These are phyloP conservation scores for Eretmocerus hayati DNA, from an alignment of 2,888 invertebrate genomes.

Conservation along the genomic window DNA sequence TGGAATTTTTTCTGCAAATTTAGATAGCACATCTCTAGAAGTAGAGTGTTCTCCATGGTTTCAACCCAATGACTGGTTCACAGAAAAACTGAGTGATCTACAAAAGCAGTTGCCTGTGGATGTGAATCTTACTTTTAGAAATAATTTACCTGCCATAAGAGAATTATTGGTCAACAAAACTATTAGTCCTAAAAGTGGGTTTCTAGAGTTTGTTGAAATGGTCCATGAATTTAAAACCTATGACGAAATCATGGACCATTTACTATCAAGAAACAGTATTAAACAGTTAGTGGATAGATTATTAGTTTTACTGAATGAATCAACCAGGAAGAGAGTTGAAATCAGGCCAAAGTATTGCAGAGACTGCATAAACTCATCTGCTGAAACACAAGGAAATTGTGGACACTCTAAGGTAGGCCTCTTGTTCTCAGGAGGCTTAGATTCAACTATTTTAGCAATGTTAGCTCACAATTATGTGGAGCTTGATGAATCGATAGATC, in stretches of 20 bases:
- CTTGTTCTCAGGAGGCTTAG: conserved; percentile 93
- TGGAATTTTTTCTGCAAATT: conserved; percentile 53
- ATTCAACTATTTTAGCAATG: conserved; percentile 85
- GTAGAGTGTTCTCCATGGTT: conserved; percentile 48
- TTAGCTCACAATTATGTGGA: conserved; percentile 67
- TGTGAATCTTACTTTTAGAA: conserved; percentile 34
- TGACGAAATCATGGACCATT: conserved; percentile 42
- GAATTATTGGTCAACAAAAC: conserved; percentile 6
- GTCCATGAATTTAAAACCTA: conserved; percentile 35
- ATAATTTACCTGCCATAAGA: conserved; percentile 22
- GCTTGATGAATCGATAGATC: conserved; percentile 67
- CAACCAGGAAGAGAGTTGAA: conserved; percentile 55
- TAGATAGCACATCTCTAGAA: conserved; percentile 37
- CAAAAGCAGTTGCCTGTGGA: conserved; percentile 36
- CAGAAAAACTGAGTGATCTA: conserved; percentile 39
- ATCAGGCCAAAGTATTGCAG: conserved; percentile 60
- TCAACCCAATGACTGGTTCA: conserved; percentile 38
- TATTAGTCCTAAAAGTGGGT: conserved; percentile 17
- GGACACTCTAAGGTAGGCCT: conserved; percentile 61
- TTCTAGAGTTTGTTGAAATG: conserved; percentile 29
- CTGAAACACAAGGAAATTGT: conserved; percentile 34
- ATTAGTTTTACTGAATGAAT: conserved; percentile 51
- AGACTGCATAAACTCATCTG: conserved; percentile 48
- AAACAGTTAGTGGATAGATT: conserved; percentile 48
- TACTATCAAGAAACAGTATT: conserved; percentile 46